Evolutionary conservation across 2,888 invertebrate species (phyloP).

Genomic region (Andrena trimmerana): DNA sequence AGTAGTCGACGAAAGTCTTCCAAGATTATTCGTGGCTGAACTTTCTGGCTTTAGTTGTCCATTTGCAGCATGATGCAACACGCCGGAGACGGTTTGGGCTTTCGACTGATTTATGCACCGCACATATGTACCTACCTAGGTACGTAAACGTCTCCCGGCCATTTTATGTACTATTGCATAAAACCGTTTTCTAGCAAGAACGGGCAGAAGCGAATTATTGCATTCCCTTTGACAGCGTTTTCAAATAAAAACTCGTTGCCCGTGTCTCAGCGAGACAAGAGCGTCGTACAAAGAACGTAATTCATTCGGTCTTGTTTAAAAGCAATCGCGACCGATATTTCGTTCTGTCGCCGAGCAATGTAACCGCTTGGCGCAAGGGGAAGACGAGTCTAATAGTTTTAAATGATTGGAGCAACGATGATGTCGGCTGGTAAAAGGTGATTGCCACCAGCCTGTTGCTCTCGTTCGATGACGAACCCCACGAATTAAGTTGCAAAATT

Average conservation of each 20-base stretch:
- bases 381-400: slow-evolving; percentile 34
- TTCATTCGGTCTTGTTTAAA: slow-evolving; percentile 43
- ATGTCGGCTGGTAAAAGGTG: slow-evolving; percentile 1
- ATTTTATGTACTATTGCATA: neutral
- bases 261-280: neutral
- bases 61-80: slow-evolving; percentile 4
- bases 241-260: neutral
- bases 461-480: slow-evolving; percentile 6
- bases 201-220: neutral
- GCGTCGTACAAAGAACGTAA: neutral
- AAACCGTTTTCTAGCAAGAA: neutral
- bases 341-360: slow-evolving; percentile 28
- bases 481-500: slow-evolving; percentile 58
- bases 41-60: slow-evolving; percentile 1
- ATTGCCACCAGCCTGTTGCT: slow-evolving; percentile 4
- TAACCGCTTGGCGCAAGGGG: slow-evolving; percentile 15
- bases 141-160: neutral
- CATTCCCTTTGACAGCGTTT: neutral
- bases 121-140: neutral
- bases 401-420: slow-evolving; percentile 31
- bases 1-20: neutral
- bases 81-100: neutral
- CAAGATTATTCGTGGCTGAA: neutral
- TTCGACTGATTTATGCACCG: neutral
- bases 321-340: slow-evolving; percentile 46